Percentiles rank a stretch among this genome's conserved stretches.
Conservation (phyloP, 2,797 vertebrate genomes). For the Taeniopygia guttata region DNA sequence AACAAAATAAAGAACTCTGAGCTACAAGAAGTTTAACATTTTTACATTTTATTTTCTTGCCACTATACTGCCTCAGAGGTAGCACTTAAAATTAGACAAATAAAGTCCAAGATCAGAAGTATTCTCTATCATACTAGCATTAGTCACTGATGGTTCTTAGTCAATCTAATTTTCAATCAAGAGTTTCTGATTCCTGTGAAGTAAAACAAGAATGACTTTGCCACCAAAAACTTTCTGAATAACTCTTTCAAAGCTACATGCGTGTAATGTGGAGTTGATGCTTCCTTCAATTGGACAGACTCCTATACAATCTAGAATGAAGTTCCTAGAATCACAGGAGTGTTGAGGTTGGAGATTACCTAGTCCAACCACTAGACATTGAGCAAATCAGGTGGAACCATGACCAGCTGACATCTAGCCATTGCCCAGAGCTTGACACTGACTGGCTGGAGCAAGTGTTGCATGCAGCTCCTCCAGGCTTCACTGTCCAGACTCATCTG, state of each 20-base stretch:
- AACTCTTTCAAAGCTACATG: not conserved
- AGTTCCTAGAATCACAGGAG: not conserved
- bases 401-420: not conserved
- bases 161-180: not conserved
- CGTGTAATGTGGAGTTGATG: not conserved
- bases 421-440: not conserved
- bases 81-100: not conserved
- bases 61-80: not conserved
- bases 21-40: not conserved
- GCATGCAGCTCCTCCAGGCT: not conserved
- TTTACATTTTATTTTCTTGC: not conserved
- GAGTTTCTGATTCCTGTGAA: not conserved
- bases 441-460: not conserved
- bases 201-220: not conserved
- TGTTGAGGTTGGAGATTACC: not conserved
- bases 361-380: rapidly evolving
- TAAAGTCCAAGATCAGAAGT: not conserved
- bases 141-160: not conserved
- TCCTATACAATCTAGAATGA: not conserved
- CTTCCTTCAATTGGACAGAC: not conserved
- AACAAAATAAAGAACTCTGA: not conserved
- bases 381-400: not conserved
- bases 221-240: not conserved
- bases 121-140: not conserved
- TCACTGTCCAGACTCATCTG: not conserved